Percentiles rank a stretch among this genome's conserved stretches.
phyloP scores from a whole-genome alignment of 2,113 vertebrate species.

The Rutilus rutilus region DNA sequence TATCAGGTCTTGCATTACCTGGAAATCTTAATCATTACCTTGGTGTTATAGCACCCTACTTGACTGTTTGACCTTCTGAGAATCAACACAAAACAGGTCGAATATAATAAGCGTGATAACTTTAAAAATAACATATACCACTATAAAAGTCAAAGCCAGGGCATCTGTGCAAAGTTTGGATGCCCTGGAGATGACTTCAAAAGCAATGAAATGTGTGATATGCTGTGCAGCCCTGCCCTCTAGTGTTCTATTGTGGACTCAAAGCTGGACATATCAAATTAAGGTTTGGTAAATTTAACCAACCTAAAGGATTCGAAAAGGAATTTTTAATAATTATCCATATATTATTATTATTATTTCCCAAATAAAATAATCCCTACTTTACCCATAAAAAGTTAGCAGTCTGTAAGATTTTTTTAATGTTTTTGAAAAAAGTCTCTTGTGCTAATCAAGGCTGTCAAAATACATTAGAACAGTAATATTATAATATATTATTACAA shows the following conservation, averaged over 20 bases:
- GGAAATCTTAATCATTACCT: neutral
- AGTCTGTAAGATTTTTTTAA: neutral
- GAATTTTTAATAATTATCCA: neutral
- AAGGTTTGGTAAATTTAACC: neutral
- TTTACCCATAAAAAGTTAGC: neutral
- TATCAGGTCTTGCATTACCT: neutral
- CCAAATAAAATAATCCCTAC: neutral
- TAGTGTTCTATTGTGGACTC: slow-evolving; percentile 64
- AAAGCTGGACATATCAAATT: neutral
- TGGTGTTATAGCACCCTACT: neutral
- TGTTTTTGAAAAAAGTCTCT: neutral
- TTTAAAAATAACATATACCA: neutral
- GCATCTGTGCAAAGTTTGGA: neutral
- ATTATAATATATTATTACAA: neutral
- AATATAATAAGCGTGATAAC: neutral
- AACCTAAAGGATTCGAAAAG: neutral
- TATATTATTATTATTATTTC: neutral
- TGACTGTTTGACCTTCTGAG: neutral
- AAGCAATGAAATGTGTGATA: neutral
- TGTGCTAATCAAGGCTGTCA: neutral
- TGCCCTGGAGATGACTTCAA: neutral
- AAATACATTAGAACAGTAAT: neutral
- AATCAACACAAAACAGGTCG: neutral
- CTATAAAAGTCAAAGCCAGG: neutral
- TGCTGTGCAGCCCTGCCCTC: slow-evolving; percentile 74